Evolutionary conservation across 2,888 invertebrate genomes (phyloP), one percentile per base, ranked within the genome.

Genomic region (Epinotia nisella): DNA sequence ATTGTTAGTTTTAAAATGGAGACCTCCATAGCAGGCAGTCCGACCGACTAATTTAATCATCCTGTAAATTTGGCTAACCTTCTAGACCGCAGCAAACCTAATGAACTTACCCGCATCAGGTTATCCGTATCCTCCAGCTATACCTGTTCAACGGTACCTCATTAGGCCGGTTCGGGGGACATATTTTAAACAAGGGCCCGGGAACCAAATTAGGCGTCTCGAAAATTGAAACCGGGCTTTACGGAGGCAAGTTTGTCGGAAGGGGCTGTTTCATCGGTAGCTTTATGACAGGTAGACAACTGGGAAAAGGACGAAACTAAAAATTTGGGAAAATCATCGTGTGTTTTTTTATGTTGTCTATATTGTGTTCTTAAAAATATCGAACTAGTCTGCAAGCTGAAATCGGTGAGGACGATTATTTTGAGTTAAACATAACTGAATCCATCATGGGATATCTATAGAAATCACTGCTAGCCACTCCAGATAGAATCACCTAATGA

Each of bases 141-240:
- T 35, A 66, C 41, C 35, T 66, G n/a, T 61, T 61, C 60, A 58
- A 39, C 41, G 60, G 59, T n/a, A 35, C 56, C 69, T 76, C 66
- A 66, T 76, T 76, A 76, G 62, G 45, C 15, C 59, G 21, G 69
- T 68, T 66, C 60, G 41, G 55, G 29, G 15, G 69, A 62, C 71
- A 68, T 74, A 71, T 70, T 71, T 70, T 64, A 75, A 56, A 55
- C 51, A 53, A 24, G 35, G 35, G 65, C 62, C 24, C 61, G 19
- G 60, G 71, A 69, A 70, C 66, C 61, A 75, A 76, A 76, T 76
- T 75, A 76, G 73, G 71, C 70, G 72, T 59, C 72, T 62, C 73
- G 74, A 70, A 75, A 75, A 76, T 76, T 76, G 73, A 75, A 74
- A 74, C 60, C 19, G 41, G 60, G 71, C 58, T 65, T 41, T 24